Evolutionary conservation across 2,888 invertebrate genomes (phyloP).

Genomic region (Apotomis turbidana): DNA sequence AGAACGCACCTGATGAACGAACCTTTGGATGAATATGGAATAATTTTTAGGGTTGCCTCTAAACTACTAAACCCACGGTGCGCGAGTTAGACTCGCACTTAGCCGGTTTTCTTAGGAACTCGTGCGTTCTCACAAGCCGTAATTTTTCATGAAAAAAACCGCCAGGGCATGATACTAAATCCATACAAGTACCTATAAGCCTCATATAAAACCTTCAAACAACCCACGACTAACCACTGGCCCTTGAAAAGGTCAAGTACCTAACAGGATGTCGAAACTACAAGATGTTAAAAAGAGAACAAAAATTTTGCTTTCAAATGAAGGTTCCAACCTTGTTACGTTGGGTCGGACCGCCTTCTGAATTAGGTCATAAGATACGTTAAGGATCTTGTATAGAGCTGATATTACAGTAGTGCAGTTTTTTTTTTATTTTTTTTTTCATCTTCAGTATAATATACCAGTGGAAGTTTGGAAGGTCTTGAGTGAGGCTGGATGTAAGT

Average conservation of each 20-base stretch:
- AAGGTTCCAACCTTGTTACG: slow-evolving; percentile 57
- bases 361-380: slow-evolving; percentile 63
- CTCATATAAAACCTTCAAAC: neutral
- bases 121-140: too few species aligned
- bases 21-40: too few species aligned
- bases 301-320: slow-evolving; percentile 59
- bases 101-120: too few species aligned
- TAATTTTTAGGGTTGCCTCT: too few species aligned
- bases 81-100: too few species aligned
- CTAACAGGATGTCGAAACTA: slow-evolving; percentile 33
- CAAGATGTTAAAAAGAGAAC: slow-evolving; percentile 42
- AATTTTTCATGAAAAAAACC: too few species aligned
- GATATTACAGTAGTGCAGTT: slow-evolving; percentile 44
- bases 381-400: slow-evolving; percentile 50
- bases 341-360: slow-evolving; percentile 53
- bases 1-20: too few species aligned
- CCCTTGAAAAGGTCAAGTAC: slow-evolving; percentile 27
- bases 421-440: neutral
- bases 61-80: too few species aligned
- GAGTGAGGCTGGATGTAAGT: too few species aligned
- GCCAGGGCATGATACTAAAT: neutral
- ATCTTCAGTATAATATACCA: too few species aligned
- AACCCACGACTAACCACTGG: neutral
- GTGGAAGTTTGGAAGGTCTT: too few species aligned
- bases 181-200: neutral